A percentile compares a stretch with the other conserved stretches of the same genome.
Conservation (phyloP, 2,888 invertebrate species). For the Scrobipalpa atriplicella region DNA sequence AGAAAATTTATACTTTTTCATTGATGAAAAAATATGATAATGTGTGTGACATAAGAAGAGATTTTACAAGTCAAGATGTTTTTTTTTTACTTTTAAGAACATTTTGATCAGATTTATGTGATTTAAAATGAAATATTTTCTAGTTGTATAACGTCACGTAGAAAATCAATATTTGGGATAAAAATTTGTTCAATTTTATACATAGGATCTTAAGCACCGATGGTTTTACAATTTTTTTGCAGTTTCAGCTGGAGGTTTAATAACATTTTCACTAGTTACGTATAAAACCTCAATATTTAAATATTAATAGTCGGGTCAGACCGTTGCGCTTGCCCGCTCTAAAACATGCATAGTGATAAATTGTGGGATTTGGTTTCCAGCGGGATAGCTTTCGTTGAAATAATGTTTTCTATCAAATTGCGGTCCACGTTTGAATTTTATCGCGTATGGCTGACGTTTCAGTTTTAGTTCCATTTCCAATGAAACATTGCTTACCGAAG, state of each 20-base stretch:
- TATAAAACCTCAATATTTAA: slow-evolving; percentile 7
- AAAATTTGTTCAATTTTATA: background rate
- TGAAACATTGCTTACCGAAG: slow-evolving; percentile 14
- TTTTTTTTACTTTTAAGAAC: too few species aligned
- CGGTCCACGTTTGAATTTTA: slow-evolving; percentile 29
- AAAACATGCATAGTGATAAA: slow-evolving; percentile 29
- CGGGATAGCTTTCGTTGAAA: slow-evolving; percentile 13
- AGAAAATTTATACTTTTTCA: too few species aligned
- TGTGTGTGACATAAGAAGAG: too few species aligned
- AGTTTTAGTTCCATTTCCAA: slow-evolving; percentile 23
- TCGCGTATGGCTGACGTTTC: slow-evolving; percentile 29
- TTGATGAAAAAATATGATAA: too few species aligned
- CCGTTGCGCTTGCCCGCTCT: background rate
- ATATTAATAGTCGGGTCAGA: slow-evolving; percentile 24
- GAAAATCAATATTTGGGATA: too few species aligned
- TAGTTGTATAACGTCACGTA: too few species aligned
- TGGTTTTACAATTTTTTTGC: background rate
- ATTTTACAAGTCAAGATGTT: too few species aligned
- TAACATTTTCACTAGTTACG: background rate
- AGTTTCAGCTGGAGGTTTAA: background rate
- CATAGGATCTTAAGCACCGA: background rate
- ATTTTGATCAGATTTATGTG: too few species aligned
- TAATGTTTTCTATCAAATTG: slow-evolving; percentile 30
- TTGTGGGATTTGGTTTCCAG: slow-evolving; percentile 26
- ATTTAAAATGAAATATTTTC: too few species aligned